These are phyloP conservation scores for Oryzias dopingdopingensis DNA, from an alignment of 2,797 vertebrate genomes.

Conservation along the genomic window DNA sequence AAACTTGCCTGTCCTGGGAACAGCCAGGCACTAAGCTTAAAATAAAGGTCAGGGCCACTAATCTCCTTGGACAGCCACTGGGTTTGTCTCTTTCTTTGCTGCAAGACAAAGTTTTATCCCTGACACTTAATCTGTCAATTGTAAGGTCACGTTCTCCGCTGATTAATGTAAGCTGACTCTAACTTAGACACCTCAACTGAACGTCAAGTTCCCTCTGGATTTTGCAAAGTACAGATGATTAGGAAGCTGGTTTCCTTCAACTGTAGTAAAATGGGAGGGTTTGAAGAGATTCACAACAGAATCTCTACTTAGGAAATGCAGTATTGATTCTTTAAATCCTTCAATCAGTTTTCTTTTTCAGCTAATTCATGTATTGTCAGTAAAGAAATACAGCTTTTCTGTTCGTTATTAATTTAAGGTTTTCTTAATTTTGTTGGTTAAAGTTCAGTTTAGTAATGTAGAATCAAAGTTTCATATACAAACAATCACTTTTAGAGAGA, in stretches of 20 bases:
- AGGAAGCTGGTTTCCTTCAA: conserved; percentile 24
- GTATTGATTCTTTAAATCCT: no score
- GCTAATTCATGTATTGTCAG: no score
- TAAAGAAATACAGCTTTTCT: no score
- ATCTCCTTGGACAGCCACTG: conserved; percentile 67
- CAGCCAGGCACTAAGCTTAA: conserved; percentile 52
- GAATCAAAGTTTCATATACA: no score
- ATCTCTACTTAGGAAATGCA: no score
- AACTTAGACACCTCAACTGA: conserved; percentile 67
- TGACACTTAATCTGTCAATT: conserved; percentile 74
- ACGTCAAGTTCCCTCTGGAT: conserved; percentile 46
- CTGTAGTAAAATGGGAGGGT: conserved; percentile 14
- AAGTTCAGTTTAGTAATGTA: no score
- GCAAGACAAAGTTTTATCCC: conserved; percentile 70
- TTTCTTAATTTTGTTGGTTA: no score
- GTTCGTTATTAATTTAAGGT: no score
- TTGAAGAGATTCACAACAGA: not conserved
- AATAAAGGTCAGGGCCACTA: conserved; percentile 72
- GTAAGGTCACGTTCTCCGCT: conserved; percentile 75
- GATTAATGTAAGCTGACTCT: conserved; percentile 76
- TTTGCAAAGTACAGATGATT: conserved; percentile 39
- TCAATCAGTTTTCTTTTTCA: no score
- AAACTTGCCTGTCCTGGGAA: conserved; percentile 60
- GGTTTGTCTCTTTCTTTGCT: conserved; percentile 61
- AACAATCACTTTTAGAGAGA: no score